Conservation (phyloP, 1,140 invertebrate species). For the Lordiphosa clarofinis region DNA sequence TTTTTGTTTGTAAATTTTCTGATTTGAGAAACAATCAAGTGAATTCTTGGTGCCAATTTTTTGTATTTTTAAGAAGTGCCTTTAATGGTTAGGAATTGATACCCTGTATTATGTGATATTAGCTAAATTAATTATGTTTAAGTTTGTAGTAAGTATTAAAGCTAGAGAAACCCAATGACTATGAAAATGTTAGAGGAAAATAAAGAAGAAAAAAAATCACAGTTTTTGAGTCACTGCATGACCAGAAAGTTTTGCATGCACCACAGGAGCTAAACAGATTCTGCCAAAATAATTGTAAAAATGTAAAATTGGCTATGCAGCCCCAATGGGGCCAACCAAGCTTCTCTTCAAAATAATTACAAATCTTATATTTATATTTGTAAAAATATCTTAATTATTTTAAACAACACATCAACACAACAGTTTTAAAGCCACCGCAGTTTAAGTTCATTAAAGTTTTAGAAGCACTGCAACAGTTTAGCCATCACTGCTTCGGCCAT, state of each 20-base stretch:
- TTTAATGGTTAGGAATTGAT: slow-evolving; percentile 59
- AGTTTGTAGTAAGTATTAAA: slow-evolving; percentile 3
- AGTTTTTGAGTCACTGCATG: too few relatives aligned
- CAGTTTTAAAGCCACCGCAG: too few relatives aligned
- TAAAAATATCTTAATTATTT: too few relatives aligned
- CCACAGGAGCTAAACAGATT: too few relatives aligned
- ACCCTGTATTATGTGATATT: slow-evolving; percentile 69
- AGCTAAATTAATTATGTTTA: slow-evolving; percentile 49
- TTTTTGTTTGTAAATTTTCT: slow-evolving; percentile 12
- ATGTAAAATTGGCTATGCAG: too few relatives aligned
- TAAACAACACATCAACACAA: too few relatives aligned
- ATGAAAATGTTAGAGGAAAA: not conserved
- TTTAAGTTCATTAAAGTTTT: not conserved
- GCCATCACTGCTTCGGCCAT: too few relatives aligned
- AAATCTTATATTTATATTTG: too few relatives aligned
- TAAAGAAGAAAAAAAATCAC: not conserved
- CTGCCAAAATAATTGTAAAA: too few relatives aligned
- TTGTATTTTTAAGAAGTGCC: slow-evolving; percentile 59
- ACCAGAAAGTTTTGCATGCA: too few relatives aligned
- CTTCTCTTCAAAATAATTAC: too few relatives aligned
- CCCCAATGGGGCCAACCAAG: too few relatives aligned
- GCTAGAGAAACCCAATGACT: not conserved
- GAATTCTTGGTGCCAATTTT: slow-evolving; percentile 79
- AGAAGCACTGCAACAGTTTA: not conserved
- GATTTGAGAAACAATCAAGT: slow-evolving; percentile 62